Conservation (phyloP, 2,113 vertebrate species). For the Lycaon pictus region DNA sequence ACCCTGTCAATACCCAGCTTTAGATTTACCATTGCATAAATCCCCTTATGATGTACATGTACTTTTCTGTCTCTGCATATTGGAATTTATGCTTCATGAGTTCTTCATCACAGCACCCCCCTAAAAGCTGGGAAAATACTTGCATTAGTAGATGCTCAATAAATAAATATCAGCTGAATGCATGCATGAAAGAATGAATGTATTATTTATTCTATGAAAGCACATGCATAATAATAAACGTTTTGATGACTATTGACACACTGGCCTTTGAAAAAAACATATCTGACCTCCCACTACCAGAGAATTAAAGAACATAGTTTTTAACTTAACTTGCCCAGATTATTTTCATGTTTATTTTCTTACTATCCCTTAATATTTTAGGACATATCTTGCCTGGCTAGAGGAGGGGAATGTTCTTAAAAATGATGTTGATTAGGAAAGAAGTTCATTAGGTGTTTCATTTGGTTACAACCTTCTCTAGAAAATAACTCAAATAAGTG, state of each 20-base stretch:
- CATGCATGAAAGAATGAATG: background rate
- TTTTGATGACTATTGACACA: background rate
- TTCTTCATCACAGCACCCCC: background rate
- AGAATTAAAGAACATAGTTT: background rate
- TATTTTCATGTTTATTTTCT: conserved; percentile 48
- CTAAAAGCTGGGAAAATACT: background rate
- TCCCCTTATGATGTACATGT: background rate
- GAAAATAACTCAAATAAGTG: conserved; percentile 22
- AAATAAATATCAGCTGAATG: background rate
- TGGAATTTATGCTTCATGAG: background rate
- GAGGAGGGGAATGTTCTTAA: background rate
- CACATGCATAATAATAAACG: background rate
- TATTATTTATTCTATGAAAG: background rate
- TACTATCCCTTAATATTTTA: background rate
- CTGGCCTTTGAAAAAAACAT: background rate
- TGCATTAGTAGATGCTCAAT: background rate
- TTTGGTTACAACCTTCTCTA: background rate
- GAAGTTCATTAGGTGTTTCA: background rate
- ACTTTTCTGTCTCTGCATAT: background rate
- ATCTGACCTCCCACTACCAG: background rate
- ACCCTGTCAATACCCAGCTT: background rate
- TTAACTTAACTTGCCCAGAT: background rate
- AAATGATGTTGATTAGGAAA: background rate
- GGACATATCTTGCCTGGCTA: too few species aligned
- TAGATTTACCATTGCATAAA: background rate